Base-by-base conservation (phyloP, 2,113 vertebrate genomes). In the Poeciliopsis prolifica region DNA sequence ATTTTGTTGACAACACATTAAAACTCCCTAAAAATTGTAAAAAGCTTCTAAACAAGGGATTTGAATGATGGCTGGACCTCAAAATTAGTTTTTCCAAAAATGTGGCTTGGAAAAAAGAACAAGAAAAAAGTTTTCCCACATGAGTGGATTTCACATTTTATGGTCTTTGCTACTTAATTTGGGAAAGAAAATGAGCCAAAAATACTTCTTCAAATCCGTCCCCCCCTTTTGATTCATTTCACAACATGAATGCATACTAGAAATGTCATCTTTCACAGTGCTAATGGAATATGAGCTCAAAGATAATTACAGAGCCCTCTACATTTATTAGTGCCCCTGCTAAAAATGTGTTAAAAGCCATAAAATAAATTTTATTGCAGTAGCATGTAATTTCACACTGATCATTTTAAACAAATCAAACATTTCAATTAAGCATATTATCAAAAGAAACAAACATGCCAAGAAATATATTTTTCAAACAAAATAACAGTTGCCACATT, bases 81-180 rank as follows among this genome's bases (percentile, higher is more conserved):
- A 44, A 31, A 33, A 62, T 77, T 37, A 62, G 37, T 40, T 58
- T 35, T 70, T 80, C 3, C 68, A 62, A 29, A 79, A 51, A 65
- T 31, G 35, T 7, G 30, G 44, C n/a, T 15, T 15, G 5, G 3
- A 68, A 61, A 24, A n/a, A n/a, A 35, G n/a, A 60, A 31, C 19
- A 22, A 17, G 51, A 40, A 68, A 61, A 65, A 30, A 40, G 22
- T 58, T 5, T 9, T 58, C 51, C 51, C 22, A 22, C 51, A 69
- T 80, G 72, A 11, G 54, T 30, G 30, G 75, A n/a, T 58, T 58
- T 58, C 51, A 58, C 22, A 24, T 58, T 58, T 9, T 1, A 3
- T 77, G 54, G 79, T 86, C 72, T 42, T 31, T 70, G 67, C 75
- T 72, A 65, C 74, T 74, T 73, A 31, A 82, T 79, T 80, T 79